phyloP scores from a whole-genome alignment of 35 echinoderm and acorn worm species.

The Apostichopus japonicus region DNA sequence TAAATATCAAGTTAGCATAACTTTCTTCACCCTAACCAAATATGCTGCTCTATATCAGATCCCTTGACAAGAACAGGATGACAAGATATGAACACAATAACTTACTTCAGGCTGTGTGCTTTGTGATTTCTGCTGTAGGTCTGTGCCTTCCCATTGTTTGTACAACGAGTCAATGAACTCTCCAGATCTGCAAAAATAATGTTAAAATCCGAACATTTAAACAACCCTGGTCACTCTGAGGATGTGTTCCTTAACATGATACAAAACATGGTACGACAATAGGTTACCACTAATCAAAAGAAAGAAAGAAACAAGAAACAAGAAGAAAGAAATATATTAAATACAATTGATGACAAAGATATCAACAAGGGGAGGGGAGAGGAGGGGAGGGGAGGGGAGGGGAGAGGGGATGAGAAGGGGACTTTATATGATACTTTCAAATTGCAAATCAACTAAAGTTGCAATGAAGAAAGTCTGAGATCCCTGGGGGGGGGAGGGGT shows the following conservation, averaged over 20 bases:
- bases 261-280: too few species aligned
- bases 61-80: too few species aligned
- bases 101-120: conserved; percentile 40
- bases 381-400: not conserved
- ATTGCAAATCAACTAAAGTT: not conserved
- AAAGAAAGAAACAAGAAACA: not conserved
- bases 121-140: conserved; percentile 25
- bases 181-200: conserved; percentile 66
- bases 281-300: not conserved
- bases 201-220: too few species aligned
- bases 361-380: not conserved
- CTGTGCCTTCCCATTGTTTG: conserved; percentile 84
- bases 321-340: not conserved
- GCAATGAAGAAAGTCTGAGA: too few species aligned
- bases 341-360: too few species aligned
- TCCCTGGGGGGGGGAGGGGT: too few species aligned
- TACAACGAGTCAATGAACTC: conserved; percentile 69
- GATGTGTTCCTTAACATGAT: too few species aligned
- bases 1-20: too few species aligned
- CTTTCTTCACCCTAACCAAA: too few species aligned
- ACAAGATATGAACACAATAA: not conserved
- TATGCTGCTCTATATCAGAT: too few species aligned
- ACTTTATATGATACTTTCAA: not conserved
- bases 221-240: too few species aligned
- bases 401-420: too few species aligned